A percentile compares a stretch with the other conserved stretches of the same genome.
phyloP scores from a whole-genome alignment of 1,140 invertebrate species.

The Papilio glaucus region DNA sequence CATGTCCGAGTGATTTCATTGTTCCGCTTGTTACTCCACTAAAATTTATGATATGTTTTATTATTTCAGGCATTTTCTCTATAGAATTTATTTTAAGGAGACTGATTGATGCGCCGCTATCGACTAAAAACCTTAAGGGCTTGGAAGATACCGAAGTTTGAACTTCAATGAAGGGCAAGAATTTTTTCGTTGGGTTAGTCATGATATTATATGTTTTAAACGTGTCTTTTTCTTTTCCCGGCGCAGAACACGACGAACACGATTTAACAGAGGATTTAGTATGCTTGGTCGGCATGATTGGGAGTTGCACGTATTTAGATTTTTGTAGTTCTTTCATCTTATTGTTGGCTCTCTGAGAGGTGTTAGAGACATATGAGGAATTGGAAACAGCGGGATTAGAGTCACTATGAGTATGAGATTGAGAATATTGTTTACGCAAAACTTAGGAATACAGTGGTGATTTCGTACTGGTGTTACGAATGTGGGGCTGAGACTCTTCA shows the following conservation, averaged over 20 bases:
- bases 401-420: too few relatives aligned
- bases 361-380: too few relatives aligned
- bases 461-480: too few relatives aligned
- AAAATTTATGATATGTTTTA: slow-evolving; percentile 16
- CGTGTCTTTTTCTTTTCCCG: neutral
- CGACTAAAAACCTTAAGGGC: slow-evolving; percentile 38
- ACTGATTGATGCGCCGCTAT: slow-evolving; percentile 41
- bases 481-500: too few relatives aligned
- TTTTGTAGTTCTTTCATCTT: too few relatives aligned
- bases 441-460: too few relatives aligned
- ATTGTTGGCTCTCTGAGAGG: too few relatives aligned
- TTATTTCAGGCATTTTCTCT: slow-evolving; percentile 33
- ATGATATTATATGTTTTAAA: too few relatives aligned
- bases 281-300: neutral
- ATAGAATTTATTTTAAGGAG: slow-evolving; percentile 33
- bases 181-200: neutral
- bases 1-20: slow-evolving; percentile 29
- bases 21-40: neutral
- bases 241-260: too few relatives aligned
- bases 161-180: neutral
- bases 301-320: too few relatives aligned
- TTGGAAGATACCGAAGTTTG: slow-evolving; percentile 13
- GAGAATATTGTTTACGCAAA: too few relatives aligned
- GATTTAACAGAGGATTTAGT: neutral
- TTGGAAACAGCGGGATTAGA: too few relatives aligned